phyloP scores from a whole-genome alignment of 1,140 invertebrate genomes.

The Heliothis virescens region DNA sequence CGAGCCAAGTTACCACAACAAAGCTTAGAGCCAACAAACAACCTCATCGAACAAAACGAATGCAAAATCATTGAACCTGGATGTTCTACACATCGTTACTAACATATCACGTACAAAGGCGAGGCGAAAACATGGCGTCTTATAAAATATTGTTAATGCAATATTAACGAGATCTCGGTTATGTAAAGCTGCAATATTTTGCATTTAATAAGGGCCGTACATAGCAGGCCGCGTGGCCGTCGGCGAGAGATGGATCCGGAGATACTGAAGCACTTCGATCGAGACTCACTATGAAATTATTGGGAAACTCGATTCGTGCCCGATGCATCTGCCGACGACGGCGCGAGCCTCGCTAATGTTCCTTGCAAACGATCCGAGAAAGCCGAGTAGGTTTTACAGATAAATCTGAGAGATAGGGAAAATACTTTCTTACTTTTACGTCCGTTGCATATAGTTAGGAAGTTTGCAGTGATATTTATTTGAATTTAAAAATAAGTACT shows the following conservation, averaged over 20 bases:
- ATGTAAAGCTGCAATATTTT: constrained; percentile 82
- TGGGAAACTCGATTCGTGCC: constrained; percentile 79
- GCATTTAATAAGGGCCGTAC: constrained; percentile 81
- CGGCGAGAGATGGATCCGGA: constrained; percentile 73
- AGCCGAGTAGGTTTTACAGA: constrained; percentile 77
- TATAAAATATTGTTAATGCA: constrained; percentile 74
- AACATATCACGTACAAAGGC: constrained; percentile 22
- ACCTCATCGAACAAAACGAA: constrained; percentile 13
- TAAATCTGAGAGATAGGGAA: constrained; percentile 76
- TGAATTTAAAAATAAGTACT: constrained; percentile 16
- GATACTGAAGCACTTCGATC: constrained; percentile 72
- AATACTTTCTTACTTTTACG: constrained; percentile 62
- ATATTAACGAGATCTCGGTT: constrained; percentile 78
- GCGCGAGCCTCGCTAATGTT: constrained; percentile 69
- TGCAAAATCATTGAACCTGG: constrained; percentile 17
- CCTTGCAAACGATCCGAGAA: constrained; percentile 71
- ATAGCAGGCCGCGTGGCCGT: constrained; percentile 73
- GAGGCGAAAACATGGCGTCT: constrained; percentile 48
- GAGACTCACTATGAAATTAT: constrained; percentile 79
- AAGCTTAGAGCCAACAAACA: not conserved
- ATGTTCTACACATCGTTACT: constrained; percentile 32
- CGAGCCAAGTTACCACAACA: not conserved
- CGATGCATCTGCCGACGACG: constrained; percentile 76
- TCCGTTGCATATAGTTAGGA: constrained; percentile 64
- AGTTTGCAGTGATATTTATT: constrained; percentile 40